These are phyloP conservation scores for Limnephilus lunatus DNA, from an alignment of 2,888 invertebrate genomes.

Conservation along the genomic window DNA sequence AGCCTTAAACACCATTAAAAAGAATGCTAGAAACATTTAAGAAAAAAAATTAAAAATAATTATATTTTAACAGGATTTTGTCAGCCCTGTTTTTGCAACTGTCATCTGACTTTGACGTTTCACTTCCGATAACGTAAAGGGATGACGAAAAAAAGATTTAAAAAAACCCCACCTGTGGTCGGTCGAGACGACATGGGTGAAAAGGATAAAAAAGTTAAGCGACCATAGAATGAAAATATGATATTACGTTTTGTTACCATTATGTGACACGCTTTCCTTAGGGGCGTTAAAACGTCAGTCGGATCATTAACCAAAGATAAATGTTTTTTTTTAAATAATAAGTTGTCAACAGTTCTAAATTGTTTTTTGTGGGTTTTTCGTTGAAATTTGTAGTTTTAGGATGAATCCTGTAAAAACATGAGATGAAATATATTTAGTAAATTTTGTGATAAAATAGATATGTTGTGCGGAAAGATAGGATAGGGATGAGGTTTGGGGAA, in stretches of 20 bases:
- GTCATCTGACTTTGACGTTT: background rate
- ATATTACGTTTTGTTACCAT: background rate
- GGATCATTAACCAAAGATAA: background rate
- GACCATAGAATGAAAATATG: background rate
- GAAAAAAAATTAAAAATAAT: too few species aligned
- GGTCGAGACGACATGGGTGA: background rate
- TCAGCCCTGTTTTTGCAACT: background rate
- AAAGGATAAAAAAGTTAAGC: background rate
- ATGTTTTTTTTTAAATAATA: background rate
- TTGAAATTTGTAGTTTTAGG: background rate
- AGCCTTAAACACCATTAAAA: too few species aligned
- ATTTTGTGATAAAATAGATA: too few species aligned
- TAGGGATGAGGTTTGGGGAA: too few species aligned
- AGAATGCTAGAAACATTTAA: too few species aligned
- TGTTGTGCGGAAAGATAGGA: too few species aligned
- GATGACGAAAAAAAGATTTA: background rate
- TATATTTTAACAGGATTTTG: background rate
- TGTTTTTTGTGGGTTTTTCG: background rate
- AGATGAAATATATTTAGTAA: background rate
- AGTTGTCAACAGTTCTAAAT: background rate
- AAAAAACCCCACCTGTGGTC: background rate
- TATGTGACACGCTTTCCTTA: background rate
- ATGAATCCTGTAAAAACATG: background rate
- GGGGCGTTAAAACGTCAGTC: background rate
- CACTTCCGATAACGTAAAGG: background rate